Evolutionary conservation across 2,797 vertebrate species (phyloP).

Genomic region (Argya squamiceps): DNA sequence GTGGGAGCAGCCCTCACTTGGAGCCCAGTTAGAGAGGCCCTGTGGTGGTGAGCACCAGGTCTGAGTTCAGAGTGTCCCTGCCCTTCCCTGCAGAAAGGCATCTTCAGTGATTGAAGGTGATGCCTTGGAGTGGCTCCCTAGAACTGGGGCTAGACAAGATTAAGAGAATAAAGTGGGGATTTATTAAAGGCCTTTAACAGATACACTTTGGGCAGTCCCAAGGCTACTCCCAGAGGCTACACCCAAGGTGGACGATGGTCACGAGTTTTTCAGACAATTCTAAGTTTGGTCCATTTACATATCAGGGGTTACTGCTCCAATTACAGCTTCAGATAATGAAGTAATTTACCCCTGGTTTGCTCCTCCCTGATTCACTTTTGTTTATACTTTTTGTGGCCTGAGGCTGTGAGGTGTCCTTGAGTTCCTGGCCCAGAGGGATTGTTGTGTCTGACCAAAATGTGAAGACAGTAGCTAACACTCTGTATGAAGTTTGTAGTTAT

Average conservation of each 20-base stretch:
- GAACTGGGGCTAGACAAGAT: not conserved
- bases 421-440: rapidly evolving
- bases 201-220: not conserved
- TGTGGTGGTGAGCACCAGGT: rapidly evolving
- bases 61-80: not conserved
- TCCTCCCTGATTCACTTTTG: not conserved
- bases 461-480: not conserved
- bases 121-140: not conserved
- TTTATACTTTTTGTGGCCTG: not conserved
- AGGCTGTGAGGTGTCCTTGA: not conserved
- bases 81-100: not conserved
- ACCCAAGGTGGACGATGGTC: not conserved
- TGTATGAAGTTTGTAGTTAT: not conserved
- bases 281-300: not conserved
- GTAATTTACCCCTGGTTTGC: not conserved
- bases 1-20: not conserved
- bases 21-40: not conserved
- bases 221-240: not conserved
- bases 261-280: rapidly evolving
- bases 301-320: rapidly evolving
- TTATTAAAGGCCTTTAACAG: not conserved
- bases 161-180: not conserved
- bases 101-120: too few species aligned
- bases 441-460: not conserved
- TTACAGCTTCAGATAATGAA: not conserved